These are phyloP conservation scores for Rhimphoctona megacephalus DNA, from an alignment of 2,888 invertebrate genomes.

Conservation along the genomic window DNA sequence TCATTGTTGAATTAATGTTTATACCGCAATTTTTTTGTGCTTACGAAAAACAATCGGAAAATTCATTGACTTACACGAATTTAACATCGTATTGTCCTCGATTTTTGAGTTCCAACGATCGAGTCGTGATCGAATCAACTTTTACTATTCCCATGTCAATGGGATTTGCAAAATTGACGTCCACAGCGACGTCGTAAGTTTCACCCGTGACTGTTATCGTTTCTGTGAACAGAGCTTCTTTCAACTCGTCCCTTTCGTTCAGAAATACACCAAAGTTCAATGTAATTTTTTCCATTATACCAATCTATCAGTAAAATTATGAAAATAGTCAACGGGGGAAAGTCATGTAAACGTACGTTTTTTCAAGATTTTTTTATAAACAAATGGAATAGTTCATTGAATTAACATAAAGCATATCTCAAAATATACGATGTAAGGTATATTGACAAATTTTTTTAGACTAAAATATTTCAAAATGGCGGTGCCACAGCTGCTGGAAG, in stretches of 20 bases:
- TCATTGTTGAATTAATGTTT: background rate
- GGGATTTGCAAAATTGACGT: constrained; percentile 85
- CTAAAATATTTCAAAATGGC: no score
- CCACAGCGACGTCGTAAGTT: constrained; percentile 87
- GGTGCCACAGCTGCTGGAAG: no score
- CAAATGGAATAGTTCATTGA: no score
- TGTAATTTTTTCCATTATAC: constrained; percentile 49
- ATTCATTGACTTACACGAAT: constrained; percentile 85
- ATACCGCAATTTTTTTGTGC: background rate
- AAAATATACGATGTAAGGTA: no score
- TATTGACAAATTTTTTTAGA: no score
- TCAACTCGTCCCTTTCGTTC: constrained; percentile 85
- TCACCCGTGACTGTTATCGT: constrained; percentile 86
- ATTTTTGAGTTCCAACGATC: constrained; percentile 86
- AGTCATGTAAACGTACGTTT: no score
- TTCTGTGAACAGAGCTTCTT: constrained; percentile 85
- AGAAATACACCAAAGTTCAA: constrained; percentile 79
- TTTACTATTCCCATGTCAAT: constrained; percentile 87
- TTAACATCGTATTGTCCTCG: constrained; percentile 87
- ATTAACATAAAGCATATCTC: no score
- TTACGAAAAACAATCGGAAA: background rate
- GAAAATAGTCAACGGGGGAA: no score
- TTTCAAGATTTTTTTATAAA: no score
- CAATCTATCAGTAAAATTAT: constrained; percentile 40
- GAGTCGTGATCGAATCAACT: constrained; percentile 85